Conservation (phyloP, 1,140 invertebrate genomes). For the Zeugodacus cucurbitae region DNA sequence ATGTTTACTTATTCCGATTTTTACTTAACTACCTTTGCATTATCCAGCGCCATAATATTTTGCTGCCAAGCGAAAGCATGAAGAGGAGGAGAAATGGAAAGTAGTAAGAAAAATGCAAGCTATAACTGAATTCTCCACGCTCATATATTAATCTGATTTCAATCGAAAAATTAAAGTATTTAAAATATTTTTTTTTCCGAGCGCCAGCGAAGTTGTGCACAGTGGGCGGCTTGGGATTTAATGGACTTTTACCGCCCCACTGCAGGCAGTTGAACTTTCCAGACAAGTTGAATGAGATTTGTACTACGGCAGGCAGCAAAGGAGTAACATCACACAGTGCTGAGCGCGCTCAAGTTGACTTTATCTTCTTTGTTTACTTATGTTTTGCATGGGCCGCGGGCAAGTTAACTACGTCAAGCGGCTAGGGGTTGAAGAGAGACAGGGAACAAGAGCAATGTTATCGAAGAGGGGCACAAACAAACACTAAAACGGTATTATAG, state of each 20-base stretch:
- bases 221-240: background rate
- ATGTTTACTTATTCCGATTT: too few species aligned
- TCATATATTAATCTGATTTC: conserved; percentile 36
- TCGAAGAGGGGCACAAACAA: background rate
- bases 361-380: conserved; percentile 37
- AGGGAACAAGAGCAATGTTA: background rate
- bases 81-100: background rate
- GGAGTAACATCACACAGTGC: background rate
- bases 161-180: conserved; percentile 37
- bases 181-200: conserved; percentile 6
- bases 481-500: background rate
- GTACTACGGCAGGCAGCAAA: too few species aligned
- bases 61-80: background rate
- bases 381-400: conserved; percentile 31
- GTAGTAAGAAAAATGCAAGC: background rate
- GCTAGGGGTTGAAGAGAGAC: too few species aligned
- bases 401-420: background rate
- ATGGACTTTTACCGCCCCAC: background rate
- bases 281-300: background rate
- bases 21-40: too few species aligned
- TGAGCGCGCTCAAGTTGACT: conserved; percentile 15
- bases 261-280: background rate
- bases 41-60: too few species aligned
- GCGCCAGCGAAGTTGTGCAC: background rate
- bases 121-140: conserved; percentile 24